Percentiles rank a stretch among this genome's conserved stretches.
These are phyloP conservation scores for Penelope pileata DNA, from an alignment of 2,113 vertebrate species.

Conservation along the genomic window DNA sequence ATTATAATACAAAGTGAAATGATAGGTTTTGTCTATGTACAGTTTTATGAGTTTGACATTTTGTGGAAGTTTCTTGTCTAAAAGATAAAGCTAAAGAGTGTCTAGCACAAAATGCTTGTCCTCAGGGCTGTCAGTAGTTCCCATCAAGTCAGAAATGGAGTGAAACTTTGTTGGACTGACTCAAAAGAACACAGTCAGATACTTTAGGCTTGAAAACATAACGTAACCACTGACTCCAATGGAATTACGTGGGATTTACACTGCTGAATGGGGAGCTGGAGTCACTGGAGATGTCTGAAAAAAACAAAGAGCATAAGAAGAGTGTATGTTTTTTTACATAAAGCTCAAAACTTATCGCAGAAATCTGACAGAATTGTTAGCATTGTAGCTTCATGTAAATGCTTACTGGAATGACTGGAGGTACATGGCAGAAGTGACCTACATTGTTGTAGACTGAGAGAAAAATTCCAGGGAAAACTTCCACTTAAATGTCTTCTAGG, in stretches of 20 bases:
- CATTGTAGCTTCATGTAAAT: neutral
- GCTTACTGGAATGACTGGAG: neutral
- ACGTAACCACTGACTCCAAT: neutral
- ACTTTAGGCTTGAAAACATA: neutral
- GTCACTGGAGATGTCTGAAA: neutral
- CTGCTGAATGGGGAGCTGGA: neutral
- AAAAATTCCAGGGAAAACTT: neutral
- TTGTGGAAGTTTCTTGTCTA: neutral
- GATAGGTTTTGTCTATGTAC: neutral
- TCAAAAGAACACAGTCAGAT: neutral
- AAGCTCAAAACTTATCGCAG: neutral
- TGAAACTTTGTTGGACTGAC: neutral
- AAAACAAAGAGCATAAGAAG: neutral
- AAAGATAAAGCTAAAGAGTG: neutral
- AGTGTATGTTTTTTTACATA: neutral
- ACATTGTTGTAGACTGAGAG: neutral
- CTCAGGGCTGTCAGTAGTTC: neutral
- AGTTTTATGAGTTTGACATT: neutral
- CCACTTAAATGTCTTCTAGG: neutral
- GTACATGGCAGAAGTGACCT: neutral
- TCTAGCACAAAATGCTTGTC: neutral
- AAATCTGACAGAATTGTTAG: neutral
- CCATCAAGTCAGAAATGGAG: accelerated
- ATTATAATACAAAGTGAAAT: neutral
- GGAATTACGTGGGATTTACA: neutral